Percentiles rank a stretch among this genome's conserved stretches.
These are phyloP conservation scores for Pyralis farinalis DNA, from an alignment of 2,888 invertebrate genomes.

Conservation along the genomic window DNA sequence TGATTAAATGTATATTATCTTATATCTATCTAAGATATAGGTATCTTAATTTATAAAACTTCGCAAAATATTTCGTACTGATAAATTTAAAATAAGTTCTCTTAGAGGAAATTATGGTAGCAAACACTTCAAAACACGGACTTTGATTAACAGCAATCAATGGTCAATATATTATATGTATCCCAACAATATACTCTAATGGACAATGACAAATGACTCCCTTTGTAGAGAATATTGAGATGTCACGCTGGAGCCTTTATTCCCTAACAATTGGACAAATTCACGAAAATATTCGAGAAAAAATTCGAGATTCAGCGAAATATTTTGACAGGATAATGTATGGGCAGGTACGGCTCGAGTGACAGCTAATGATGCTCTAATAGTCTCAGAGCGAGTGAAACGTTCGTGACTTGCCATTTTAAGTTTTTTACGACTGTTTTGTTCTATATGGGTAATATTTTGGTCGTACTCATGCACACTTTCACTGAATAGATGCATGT, in stretches of 20 bases:
- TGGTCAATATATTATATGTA: constrained; percentile 54
- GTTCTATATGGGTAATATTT: no score
- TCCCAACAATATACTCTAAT: constrained; percentile 72
- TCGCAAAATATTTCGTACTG: no score
- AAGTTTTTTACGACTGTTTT: background rate
- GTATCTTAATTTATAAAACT: no score
- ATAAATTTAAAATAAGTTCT: background rate
- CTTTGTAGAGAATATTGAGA: constrained; percentile 69
- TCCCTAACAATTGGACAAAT: constrained; percentile 62
- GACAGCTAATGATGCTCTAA: constrained; percentile 69
- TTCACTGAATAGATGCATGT: no score
- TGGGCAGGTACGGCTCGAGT: constrained; percentile 52
- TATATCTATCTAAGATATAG: no score
- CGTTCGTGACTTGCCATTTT: constrained; percentile 15
- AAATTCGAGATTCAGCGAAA: constrained; percentile 52
- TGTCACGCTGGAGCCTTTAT: constrained; percentile 61
- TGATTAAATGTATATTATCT: no score
- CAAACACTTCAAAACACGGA: no score
- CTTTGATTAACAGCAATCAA: constrained; percentile 8
- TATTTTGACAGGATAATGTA: constrained; percentile 79
- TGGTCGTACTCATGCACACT: no score
- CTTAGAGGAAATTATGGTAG: no score
- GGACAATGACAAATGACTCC: constrained; percentile 77
- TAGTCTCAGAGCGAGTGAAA: constrained; percentile 31
- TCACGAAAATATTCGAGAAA: constrained; percentile 59